These are phyloP conservation scores for Microctenopoma stevenorrisi DNA, from an alignment of 2,797 vertebrate genomes.

Conservation along the genomic window DNA sequence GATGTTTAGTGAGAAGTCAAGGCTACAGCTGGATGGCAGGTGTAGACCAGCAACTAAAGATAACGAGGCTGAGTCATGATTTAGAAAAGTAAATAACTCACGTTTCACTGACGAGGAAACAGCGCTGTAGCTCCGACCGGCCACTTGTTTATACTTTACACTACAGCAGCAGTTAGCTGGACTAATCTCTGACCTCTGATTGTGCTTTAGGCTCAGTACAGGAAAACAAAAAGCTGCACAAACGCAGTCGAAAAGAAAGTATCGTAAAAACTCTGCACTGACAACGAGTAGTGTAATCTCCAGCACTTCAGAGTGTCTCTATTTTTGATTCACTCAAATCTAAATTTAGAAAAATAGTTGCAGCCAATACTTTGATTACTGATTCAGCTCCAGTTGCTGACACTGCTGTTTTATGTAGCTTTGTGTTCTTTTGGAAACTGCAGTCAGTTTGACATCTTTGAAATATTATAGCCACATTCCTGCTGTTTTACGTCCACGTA, in stretches of 20 bases:
- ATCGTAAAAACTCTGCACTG: conserved; percentile 23
- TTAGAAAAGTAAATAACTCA: conserved; percentile 55
- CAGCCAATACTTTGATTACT: conserved; percentile 52
- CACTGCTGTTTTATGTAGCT: conserved; percentile 8
- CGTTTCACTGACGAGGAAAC: conserved; percentile 34
- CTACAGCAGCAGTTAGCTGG: not conserved
- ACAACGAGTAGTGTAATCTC: conserved; percentile 32
- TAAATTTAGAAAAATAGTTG: conserved; percentile 60
- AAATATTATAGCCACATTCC: not conserved
- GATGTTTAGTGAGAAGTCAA: conserved; percentile 29
- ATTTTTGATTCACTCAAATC: conserved; percentile 54
- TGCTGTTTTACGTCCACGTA: not conserved
- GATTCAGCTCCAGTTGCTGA: conserved; percentile 26
- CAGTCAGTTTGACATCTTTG: conserved; percentile 3
- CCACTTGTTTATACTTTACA: not conserved
- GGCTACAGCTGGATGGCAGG: conserved; percentile 63
- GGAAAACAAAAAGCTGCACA: conserved; percentile 11
- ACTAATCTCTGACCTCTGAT: not conserved
- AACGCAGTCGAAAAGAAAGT: conserved; percentile 25
- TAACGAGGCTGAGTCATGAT: conserved; percentile 56
- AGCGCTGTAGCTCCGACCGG: conserved; percentile 6
- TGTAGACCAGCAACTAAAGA: conserved; percentile 40
- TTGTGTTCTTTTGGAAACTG: conserved; percentile 6
- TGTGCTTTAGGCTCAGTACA: not conserved
- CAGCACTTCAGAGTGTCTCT: conserved; percentile 37